Conservation (phyloP, 2,113 vertebrate species). For the Pongo pygmaeus region DNA sequence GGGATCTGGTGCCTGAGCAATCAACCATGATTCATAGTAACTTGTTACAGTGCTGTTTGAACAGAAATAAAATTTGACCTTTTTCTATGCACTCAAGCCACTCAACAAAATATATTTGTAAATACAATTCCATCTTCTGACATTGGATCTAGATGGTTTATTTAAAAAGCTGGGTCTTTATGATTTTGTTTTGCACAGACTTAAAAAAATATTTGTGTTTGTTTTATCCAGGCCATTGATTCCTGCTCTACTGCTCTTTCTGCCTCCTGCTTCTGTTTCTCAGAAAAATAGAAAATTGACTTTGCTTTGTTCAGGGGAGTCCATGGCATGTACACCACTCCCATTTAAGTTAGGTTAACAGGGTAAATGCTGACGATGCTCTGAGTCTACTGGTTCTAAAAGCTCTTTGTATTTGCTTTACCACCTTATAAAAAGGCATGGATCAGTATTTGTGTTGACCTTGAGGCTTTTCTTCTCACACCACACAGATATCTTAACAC, state of each 20-base stretch:
- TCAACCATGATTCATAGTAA: neutral
- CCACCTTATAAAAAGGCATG: neutral
- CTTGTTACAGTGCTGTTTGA: neutral
- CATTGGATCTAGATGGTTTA: neutral
- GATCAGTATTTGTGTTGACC: neutral
- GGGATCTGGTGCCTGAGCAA: neutral
- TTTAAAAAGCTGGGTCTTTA: neutral
- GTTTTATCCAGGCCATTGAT: neutral
- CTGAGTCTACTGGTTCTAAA: neutral
- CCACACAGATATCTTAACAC: neutral
- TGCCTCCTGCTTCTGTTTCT: neutral
- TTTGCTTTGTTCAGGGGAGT: neutral
- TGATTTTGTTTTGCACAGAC: neutral
- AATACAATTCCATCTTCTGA: neutral
- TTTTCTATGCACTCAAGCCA: neutral
- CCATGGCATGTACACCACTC: too few species aligned
- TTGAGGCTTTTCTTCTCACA: neutral
- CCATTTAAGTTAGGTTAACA: neutral
- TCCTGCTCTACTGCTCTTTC: neutral
- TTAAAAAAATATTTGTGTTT: neutral
- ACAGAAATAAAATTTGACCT: neutral
- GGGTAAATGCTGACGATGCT: neutral
- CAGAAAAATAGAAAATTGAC: neutral
- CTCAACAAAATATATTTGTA: neutral
- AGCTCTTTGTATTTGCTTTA: neutral